Conservation (phyloP, 2,888 invertebrate genomes). For the Chelonus formosanus region DNA sequence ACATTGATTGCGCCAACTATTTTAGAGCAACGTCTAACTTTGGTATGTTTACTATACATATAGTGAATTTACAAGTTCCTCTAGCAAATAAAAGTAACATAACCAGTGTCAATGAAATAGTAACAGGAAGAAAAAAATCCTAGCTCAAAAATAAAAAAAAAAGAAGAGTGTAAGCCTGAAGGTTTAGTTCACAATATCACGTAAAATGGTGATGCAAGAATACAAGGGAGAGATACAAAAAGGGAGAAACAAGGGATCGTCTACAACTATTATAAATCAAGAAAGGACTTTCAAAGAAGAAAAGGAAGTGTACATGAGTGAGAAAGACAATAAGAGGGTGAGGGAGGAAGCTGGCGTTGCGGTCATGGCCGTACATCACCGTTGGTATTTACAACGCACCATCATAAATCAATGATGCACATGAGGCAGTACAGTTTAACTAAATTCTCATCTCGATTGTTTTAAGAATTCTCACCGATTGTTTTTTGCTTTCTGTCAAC, state of each 20-base stretch:
- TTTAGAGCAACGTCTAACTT: slow-evolving; percentile 13
- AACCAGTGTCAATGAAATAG: slow-evolving; percentile 17
- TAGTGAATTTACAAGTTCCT: slow-evolving; percentile 9
- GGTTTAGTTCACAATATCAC: slow-evolving; percentile 20
- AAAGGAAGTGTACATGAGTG: slow-evolving; percentile 1
- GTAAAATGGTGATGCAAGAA: slow-evolving; percentile 35
- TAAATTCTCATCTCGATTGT: slow-evolving; percentile 46
- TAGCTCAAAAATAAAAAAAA: slow-evolving; percentile 14
- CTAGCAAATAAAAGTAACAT: slow-evolving; percentile 27
- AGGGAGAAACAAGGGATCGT: slow-evolving; percentile 42
- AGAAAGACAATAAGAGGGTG: slow-evolving; percentile 27
- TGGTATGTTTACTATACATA: slow-evolving; percentile 14
- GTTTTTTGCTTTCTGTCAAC: slow-evolving; percentile 11
- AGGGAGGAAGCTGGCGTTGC: slow-evolving; percentile 34
- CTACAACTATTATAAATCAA: slow-evolving; percentile 50
- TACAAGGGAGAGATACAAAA: slow-evolving; percentile 27
- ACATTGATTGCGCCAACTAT: slow-evolving; percentile 13
- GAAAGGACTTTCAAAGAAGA: slow-evolving; percentile 41
- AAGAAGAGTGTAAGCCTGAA: slow-evolving; percentile 6
- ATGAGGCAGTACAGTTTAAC: slow-evolving; percentile 44
- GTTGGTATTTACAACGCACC: slow-evolving; percentile 53
- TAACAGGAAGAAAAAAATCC: slow-evolving; percentile 5
- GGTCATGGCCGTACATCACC: slow-evolving; percentile 52
- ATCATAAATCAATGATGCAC: slow-evolving; percentile 56
- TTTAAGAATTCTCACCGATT: slow-evolving; percentile 9